Evolutionary conservation across 1,140 invertebrate species (phyloP), one percentile per base, ranked within the genome.

Genomic region (Microplitis mediator): DNA sequence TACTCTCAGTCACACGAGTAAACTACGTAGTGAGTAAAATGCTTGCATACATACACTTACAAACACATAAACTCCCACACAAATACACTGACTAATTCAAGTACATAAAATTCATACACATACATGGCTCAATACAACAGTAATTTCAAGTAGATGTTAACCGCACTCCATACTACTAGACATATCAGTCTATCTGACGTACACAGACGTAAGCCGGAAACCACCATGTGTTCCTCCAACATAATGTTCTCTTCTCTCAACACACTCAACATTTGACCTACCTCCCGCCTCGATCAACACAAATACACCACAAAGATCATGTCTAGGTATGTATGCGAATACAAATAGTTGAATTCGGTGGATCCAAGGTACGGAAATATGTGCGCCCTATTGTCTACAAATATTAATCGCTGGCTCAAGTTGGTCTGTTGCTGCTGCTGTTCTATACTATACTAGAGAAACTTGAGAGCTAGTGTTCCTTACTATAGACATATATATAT

Each of bases 401-500:
- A 77, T 80, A 80, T 80, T 80, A 79, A 80, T 80, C 79, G 79
- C 65, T 72, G 72, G 75, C 66, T 75, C 8, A 52, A 80, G 77
- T 76, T 80, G 39, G 39, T 45, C 39, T 45, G 39, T 45, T 45
- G 11, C 39, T 45, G 39, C 39, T 45, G 39, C 39, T 39, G 36
- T 39, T 45, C 39, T 77, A 23, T 69, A 74, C n/a, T n/a, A 23
- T 13, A 23, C 23, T 23, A 34, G 11, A 56, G 34, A 68, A 35
- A 68, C 51, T 58, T 34, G 9, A n/a, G 34, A n/a, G 31, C 52
- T 32, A 39, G 14, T 68, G 35, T 60, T 39, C 34, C 32, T 23
- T 45, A 56, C 32, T 45, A 3, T 45, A 45, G 2, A 45, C 11
- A 45, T 3, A 45, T 45, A 11, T 6, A 45, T 45, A 11, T 6